Conservation (phyloP, 2,888 invertebrate genomes). For the Piscicola geometra region DNA sequence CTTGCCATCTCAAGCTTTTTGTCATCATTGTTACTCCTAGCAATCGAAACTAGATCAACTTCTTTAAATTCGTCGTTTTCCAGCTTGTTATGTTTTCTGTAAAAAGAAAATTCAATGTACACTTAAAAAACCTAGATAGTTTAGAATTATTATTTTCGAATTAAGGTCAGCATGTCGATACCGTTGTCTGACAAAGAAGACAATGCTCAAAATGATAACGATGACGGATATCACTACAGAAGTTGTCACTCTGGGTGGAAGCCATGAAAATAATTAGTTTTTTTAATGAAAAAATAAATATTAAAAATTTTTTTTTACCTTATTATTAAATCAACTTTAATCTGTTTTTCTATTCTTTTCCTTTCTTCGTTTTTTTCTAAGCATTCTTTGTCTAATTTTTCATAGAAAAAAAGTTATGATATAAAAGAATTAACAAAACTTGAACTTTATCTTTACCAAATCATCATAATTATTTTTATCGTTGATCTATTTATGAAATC, state of each 20-base stretch:
- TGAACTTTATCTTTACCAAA: too few relatives aligned
- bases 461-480: too few relatives aligned
- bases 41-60: too few relatives aligned
- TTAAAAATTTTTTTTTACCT: neutral
- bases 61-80: neutral
- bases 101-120: neutral
- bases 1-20: neutral
- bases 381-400: neutral
- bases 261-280: too few relatives aligned
- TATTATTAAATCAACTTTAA: neutral
- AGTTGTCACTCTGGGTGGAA: neutral
- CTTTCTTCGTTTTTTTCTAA: neutral
- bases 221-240: constrained; percentile 15
- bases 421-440: neutral
- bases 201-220: constrained; percentile 1
- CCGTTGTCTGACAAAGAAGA: constrained; percentile 10
- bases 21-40: neutral
- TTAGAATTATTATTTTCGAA: neutral
- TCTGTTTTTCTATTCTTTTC: neutral
- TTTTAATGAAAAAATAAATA: too few relatives aligned
- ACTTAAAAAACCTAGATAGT: neutral
- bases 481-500: too few relatives aligned
- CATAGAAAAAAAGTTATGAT: neutral
- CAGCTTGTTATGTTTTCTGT: neutral
- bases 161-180: neutral